A percentile compares a stretch with the other conserved stretches of the same genome.
These are phyloP conservation scores for Pseudonaja textilis DNA, from an alignment of 2,113 vertebrate genomes.

Conservation along the genomic window DNA sequence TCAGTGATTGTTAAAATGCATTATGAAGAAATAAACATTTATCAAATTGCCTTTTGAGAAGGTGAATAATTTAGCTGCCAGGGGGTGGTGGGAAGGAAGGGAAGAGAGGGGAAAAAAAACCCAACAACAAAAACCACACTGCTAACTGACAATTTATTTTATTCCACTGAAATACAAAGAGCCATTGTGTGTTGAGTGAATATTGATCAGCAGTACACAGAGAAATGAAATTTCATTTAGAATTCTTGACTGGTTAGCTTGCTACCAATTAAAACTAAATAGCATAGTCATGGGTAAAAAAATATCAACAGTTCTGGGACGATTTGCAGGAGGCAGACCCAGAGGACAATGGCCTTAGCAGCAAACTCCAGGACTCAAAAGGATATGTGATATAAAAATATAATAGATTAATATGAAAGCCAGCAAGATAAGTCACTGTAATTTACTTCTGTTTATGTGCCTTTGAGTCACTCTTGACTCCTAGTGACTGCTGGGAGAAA, in stretches of 20 bases:
- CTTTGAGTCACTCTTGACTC: neutral
- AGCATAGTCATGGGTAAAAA: constrained; percentile 35
- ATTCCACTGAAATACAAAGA: constrained; percentile 60
- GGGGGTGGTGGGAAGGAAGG: neutral
- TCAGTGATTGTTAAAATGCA: constrained; percentile 62
- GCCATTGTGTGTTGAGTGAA: constrained; percentile 62
- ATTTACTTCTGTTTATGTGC: neutral
- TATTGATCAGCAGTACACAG: constrained; percentile 68
- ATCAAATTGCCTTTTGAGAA: constrained; percentile 72
- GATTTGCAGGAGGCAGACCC: constrained; percentile 18
- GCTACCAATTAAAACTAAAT: constrained; percentile 66
- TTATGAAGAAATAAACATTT: constrained; percentile 75
- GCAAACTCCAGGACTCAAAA: constrained; percentile 1
- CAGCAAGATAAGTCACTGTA: neutral
- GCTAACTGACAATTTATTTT: constrained; percentile 70
- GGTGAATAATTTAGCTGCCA: constrained; percentile 65
- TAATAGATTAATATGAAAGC: neutral
- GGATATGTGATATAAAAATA: neutral
- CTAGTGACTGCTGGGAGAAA: neutral
- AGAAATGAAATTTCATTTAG: constrained; percentile 69
- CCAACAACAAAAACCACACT: constrained; percentile 60
- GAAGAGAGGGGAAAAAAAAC: constrained; percentile 22
- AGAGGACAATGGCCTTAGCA: neutral
- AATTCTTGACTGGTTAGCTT: constrained; percentile 63
- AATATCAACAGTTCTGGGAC: constrained; percentile 37